phyloP scores from a whole-genome alignment of 2,888 invertebrate species.

The Glaucopsyche alexis region DNA sequence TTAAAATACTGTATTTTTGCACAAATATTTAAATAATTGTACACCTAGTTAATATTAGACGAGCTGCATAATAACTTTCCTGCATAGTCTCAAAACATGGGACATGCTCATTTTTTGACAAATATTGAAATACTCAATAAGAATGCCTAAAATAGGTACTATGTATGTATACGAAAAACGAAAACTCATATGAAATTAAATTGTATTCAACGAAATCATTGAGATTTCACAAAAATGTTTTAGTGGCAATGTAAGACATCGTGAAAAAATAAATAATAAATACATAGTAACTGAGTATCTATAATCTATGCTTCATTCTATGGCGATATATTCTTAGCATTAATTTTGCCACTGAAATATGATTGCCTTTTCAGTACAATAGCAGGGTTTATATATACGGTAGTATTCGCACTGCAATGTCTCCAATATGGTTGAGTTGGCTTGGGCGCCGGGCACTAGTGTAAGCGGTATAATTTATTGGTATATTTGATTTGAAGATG shows the following conservation, averaged over 20 bases:
- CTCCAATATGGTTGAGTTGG: neutral
- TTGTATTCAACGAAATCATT: conserved; percentile 5
- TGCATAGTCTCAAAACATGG: neutral
- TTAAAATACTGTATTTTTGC: conserved; percentile 14
- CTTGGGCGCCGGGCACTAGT: neutral
- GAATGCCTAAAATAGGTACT: neutral
- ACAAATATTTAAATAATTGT: conserved; percentile 16
- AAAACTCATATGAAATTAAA: neutral
- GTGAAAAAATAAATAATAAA: no score
- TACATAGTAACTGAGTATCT: neutral
- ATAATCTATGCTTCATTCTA: neutral
- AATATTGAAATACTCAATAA: neutral
- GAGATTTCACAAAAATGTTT: neutral
- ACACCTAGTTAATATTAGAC: neutral
- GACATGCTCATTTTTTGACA: neutral
- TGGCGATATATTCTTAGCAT: neutral
- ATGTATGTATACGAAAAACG: neutral
- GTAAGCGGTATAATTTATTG: conserved; percentile 52
- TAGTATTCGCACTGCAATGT: neutral
- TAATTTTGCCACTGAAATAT: neutral
- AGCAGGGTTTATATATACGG: neutral
- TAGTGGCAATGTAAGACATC: neutral
- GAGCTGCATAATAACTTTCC: neutral
- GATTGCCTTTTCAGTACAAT: neutral
- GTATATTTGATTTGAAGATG: conserved; percentile 59